Evolutionary conservation across 2,797 vertebrate genomes (phyloP).

Genomic region (Strix occidentalis): DNA sequence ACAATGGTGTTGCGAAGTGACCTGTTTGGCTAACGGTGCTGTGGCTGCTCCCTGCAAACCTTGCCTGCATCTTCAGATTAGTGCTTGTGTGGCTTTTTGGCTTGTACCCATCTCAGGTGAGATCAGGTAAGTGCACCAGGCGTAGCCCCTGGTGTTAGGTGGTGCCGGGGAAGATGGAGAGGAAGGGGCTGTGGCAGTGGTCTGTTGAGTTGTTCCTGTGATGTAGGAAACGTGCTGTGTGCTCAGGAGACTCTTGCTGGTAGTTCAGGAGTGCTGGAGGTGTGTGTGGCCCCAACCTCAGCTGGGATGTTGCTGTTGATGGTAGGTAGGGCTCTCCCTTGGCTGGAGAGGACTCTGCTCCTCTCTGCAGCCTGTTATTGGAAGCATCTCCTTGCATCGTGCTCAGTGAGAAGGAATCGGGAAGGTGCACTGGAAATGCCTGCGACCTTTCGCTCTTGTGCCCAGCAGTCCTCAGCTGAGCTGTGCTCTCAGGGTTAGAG

Average conservation of each 20-base stretch:
- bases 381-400: background rate
- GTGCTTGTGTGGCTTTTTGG: background rate
- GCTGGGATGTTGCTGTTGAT: background rate
- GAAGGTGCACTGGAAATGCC: background rate
- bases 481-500: background rate
- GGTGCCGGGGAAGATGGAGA: background rate
- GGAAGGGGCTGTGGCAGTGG: background rate
- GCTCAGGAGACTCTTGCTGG: background rate
- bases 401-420: background rate
- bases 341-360: background rate
- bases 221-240: background rate
- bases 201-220: background rate
- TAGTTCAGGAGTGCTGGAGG: background rate
- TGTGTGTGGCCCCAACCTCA: rapidly evolving
- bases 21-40: background rate
- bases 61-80: background rate
- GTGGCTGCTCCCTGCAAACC: background rate
- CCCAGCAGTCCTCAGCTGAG: background rate
- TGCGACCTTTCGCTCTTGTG: background rate
- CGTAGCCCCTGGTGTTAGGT: background rate
- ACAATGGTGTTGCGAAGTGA: background rate
- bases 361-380: background rate
- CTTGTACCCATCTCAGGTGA: background rate
- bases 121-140: background rate
- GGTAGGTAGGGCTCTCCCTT: background rate